Base-by-base conservation (phyloP, 2,797 vertebrate species). In the Hylomyscus alleni region DNA sequence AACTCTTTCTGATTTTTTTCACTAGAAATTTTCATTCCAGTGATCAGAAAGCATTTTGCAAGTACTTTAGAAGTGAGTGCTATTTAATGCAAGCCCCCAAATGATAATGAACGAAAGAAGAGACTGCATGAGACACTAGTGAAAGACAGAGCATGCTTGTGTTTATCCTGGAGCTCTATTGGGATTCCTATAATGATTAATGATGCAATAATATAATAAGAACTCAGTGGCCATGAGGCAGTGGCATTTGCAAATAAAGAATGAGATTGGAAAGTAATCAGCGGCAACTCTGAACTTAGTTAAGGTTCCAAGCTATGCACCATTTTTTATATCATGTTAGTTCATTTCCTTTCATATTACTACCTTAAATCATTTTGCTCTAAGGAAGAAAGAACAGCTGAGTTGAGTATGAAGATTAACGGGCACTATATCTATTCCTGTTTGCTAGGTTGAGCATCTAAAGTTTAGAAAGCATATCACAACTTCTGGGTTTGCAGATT, bases 231-330 rank as follows among this genome's bases (percentile, higher is more conserved):
- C 97, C 97, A 98, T 98, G 97, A 98, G 97, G 93, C 96, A 96
- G 96, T 97, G 95, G 96, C 96, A 98, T 98, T 97, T 97, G 92
- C 96, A 98, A 97, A 95, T 97, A 97, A 98, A 98, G 97, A 97
- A 98, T 98, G 97, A 97, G 96, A 98, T 93, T 7, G 20, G 89
- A 96, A 95, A 97, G 97, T 94, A 97, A 98, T 98, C 97, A 97
- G 90, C 82, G 94, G 94, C 93, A 94, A 95, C 80, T 96, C 89
- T 12, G 87, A 95, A 98, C 95, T 97, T 97, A 98, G 86, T 95
- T 96, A 98, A 95, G 37, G 78, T 97, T 98, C 95, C 94, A 89
- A 93, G 97, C 69, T 96, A 93, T 97, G 96, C 93, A 97, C 91
- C 84, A 95, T 6, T 12, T 97, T 96, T 98, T 86, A 90, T 97